Evolutionary conservation across 2,888 invertebrate genomes (phyloP).

Genomic region (Zootermopsis nevadensis): DNA sequence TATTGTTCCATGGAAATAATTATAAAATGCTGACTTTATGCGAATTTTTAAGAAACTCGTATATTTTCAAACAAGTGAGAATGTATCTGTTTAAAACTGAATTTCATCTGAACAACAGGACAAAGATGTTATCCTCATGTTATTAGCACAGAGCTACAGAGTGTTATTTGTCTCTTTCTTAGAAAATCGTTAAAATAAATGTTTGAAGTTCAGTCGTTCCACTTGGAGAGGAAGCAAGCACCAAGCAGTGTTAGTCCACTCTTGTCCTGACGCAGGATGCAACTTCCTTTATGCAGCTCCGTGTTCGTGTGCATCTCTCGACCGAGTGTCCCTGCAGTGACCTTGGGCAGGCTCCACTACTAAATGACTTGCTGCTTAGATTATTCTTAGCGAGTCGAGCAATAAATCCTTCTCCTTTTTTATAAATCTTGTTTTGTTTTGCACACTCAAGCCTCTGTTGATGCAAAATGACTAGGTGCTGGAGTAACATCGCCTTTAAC

Average conservation of each 20-base stretch:
- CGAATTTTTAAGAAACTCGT: no score
- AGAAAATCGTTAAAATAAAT: neutral
- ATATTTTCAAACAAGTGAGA: no score
- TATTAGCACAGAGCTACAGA: no score
- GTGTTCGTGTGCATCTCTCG: slow-evolving; percentile 14
- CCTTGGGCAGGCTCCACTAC: slow-evolving; percentile 35
- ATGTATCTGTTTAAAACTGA: no score
- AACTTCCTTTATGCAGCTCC: slow-evolving; percentile 14
- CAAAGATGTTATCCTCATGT: no score
- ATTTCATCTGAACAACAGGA: no score
- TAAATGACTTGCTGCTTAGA: slow-evolving; percentile 38
- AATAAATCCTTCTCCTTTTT: slow-evolving; percentile 7
- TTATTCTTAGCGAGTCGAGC: slow-evolving; percentile 31
- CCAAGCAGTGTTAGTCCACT: neutral
- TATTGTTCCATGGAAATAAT: no score
- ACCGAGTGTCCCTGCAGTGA: slow-evolving; percentile 21
- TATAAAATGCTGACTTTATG: no score
- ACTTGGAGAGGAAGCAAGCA: neutral
- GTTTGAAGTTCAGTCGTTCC: neutral
- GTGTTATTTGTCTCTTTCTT: neutral
- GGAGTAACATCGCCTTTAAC: neutral
- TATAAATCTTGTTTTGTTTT: neutral
- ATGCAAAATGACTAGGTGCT: slow-evolving; percentile 1
- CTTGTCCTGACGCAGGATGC: slow-evolving; percentile 7
- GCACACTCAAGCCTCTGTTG: neutral